A percentile compares a stretch with the other conserved stretches of the same genome.
Conservation (phyloP, 2,797 vertebrate species). For the Neosalanx taihuensis region DNA sequence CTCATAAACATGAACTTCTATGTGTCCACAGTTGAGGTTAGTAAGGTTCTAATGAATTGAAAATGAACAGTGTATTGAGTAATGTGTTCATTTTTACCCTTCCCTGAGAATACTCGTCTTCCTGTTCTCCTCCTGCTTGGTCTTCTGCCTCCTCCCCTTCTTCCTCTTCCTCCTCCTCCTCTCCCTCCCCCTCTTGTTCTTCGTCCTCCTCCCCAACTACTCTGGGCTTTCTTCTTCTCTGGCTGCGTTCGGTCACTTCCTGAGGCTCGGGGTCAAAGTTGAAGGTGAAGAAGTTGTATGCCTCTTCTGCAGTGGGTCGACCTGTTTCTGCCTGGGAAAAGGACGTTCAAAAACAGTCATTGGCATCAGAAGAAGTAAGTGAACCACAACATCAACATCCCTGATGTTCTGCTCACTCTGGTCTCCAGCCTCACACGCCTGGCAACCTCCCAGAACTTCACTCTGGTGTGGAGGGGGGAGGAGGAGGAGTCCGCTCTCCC, state of each 20-base stretch:
- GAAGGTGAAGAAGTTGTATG: conserved; percentile 92
- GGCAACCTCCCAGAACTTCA: conserved; percentile 72
- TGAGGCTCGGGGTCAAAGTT: conserved; percentile 82
- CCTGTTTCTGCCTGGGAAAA: conserved; percentile 61
- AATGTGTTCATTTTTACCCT: conserved; percentile 53
- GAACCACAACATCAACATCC: neutral
- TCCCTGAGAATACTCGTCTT: conserved; percentile 62
- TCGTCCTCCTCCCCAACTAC: conserved; percentile 47
- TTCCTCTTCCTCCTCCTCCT: conserved; percentile 51
- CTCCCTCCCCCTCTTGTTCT: conserved; percentile 49
- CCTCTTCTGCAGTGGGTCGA: conserved; percentile 82
- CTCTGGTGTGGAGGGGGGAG: conserved; percentile 62
- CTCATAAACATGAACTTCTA: neutral
- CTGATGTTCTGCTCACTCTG: conserved; percentile 56
- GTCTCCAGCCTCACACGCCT: conserved; percentile 67
- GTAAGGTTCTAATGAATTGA: neutral
- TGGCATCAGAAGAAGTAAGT: neutral
- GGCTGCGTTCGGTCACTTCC: conserved; percentile 42
- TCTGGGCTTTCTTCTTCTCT: conserved; percentile 38
- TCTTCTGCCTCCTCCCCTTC: conserved; percentile 47
- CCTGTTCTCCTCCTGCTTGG: conserved; percentile 45
- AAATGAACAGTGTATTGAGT: neutral
- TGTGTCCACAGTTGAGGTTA: neutral
- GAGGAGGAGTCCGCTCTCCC: conserved; percentile 51
- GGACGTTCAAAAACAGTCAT: neutral